phyloP scores from a whole-genome alignment of 1,140 invertebrate species.

The Zaprionus taronus region DNA sequence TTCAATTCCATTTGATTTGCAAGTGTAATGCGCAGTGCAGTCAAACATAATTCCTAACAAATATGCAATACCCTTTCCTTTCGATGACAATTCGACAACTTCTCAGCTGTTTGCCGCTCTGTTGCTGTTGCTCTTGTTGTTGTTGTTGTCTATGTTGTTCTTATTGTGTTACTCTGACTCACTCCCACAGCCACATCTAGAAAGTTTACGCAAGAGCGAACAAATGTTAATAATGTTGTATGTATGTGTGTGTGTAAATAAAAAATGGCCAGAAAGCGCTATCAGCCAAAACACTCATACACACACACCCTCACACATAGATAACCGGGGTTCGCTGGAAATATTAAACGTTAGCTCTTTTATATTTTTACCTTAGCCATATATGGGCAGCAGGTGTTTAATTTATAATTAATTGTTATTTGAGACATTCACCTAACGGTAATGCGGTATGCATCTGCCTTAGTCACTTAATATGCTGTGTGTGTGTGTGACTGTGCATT shows the following conservation, averaged over 20 bases:
- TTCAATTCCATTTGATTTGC: constrained; percentile 49
- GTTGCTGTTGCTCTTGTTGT: constrained; percentile 42
- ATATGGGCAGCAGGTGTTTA: constrained; percentile 44
- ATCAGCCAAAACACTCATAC: constrained; percentile 49
- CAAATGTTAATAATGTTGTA: constrained; percentile 29
- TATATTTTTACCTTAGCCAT: constrained; percentile 44
- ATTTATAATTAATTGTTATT: constrained; percentile 60
- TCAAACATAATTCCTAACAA: neutral
- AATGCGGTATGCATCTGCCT: constrained; percentile 53
- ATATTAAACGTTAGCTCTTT: constrained; percentile 6
- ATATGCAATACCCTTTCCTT: constrained; percentile 1
- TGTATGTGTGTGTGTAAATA: constrained; percentile 33
- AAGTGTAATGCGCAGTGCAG: constrained; percentile 18
- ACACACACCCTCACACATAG: constrained; percentile 25
- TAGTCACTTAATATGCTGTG: constrained; percentile 68
- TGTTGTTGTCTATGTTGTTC: constrained; percentile 18
- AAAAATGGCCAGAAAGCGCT: constrained; percentile 64
- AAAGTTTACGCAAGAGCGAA: constrained; percentile 68
- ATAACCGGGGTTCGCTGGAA: constrained; percentile 38
- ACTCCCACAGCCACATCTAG: constrained; percentile 42
- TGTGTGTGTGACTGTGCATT: constrained; percentile 46
- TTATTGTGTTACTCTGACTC: constrained; percentile 55
- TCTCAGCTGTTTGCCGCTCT: constrained; percentile 63
- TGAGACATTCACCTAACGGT: constrained; percentile 62
- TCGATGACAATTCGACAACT: constrained; percentile 16